phyloP scores from a whole-genome alignment of 2,113 vertebrate genomes.

The Hippopotamus amphibius region DNA sequence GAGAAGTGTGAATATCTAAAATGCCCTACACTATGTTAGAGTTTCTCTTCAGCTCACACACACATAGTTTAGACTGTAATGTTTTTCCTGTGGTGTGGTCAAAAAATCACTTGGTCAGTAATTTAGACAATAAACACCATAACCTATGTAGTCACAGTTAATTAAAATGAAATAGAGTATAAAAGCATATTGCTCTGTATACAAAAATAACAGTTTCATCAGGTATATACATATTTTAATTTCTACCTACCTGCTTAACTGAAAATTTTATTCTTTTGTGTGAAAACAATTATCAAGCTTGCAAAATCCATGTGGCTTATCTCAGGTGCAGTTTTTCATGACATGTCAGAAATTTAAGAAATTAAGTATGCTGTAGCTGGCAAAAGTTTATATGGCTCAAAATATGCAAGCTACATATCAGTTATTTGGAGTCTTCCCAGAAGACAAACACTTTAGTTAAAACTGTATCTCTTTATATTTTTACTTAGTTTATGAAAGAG shows the following conservation, averaged over 20 bases:
- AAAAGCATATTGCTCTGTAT: neutral
- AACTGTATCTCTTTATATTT: neutral
- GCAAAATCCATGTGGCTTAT: neutral
- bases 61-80: neutral
- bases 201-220: slow-evolving; percentile 72
- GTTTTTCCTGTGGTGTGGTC: neutral
- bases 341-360: neutral
- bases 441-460: neutral
- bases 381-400: neutral
- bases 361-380: neutral
- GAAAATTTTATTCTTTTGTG: neutral
- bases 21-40: neutral
- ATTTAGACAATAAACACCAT: slow-evolving; percentile 69
- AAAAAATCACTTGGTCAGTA: slow-evolving; percentile 60
- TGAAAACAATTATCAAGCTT: neutral
- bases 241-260: neutral
- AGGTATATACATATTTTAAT: slow-evolving; percentile 5
- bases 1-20: neutral
- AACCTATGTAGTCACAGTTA: neutral
- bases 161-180: slow-evolving; percentile 63
- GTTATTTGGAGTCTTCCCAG: neutral
- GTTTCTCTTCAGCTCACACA: neutral
- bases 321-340: neutral
- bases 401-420: neutral
- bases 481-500: neutral